A percentile compares a stretch with the other conserved stretches of the same genome.
Evolutionary conservation across 2,888 invertebrate genomes (phyloP).

Genomic region (Latrodectus elegans): DNA sequence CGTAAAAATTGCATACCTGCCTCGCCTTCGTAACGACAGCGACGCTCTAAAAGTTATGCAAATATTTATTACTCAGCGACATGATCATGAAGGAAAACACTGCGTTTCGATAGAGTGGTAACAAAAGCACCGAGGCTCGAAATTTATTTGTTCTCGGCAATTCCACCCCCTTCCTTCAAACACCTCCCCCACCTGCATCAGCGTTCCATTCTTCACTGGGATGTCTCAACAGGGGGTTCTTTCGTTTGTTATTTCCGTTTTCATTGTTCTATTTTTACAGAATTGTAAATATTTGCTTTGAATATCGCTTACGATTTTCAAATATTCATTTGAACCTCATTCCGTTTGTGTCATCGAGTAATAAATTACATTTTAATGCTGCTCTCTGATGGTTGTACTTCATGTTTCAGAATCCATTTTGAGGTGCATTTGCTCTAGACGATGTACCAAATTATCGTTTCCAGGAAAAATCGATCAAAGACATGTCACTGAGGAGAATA

Average conservation of each 20-base stretch:
- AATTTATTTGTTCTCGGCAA: conserved; percentile 40
- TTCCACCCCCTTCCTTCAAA: background rate
- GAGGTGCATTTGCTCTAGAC: no score
- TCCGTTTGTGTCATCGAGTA: no score
- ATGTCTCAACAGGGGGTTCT: background rate
- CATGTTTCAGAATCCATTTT: no score
- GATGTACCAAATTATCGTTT: no score
- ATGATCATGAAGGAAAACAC: conserved; percentile 52
- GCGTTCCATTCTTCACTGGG: background rate
- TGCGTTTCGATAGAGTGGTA: conserved; percentile 7
- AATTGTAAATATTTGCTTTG: background rate
- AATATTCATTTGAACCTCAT: background rate
- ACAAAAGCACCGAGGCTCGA: conserved; percentile 20
- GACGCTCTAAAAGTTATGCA: conserved; percentile 37
- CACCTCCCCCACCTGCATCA: no score
- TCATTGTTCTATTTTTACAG: background rate
- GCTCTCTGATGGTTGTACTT: no score
- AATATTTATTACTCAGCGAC: conserved; percentile 57
- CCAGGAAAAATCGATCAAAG: no score
- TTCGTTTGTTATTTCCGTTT: background rate
- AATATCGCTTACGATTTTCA: conserved; percentile 2
- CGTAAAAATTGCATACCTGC: background rate
- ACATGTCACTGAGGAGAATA: no score
- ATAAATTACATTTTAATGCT: no score
- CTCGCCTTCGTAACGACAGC: background rate